A percentile compares a stretch with the other conserved stretches of the same genome.
Conservation (phyloP, 2,888 invertebrate genomes). For the Pristionchus fissidentatus region DNA sequence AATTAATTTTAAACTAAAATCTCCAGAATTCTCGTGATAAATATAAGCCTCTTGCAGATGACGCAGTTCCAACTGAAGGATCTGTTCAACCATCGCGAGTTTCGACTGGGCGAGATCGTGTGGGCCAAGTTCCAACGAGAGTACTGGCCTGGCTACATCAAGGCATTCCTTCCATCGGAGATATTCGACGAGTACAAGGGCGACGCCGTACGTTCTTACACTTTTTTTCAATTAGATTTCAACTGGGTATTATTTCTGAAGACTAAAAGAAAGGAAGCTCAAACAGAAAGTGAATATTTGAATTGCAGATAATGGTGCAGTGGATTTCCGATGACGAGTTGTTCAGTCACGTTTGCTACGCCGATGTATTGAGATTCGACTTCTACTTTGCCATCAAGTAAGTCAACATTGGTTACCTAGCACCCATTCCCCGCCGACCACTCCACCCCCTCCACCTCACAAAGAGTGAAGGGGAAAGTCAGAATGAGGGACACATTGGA, state of each 20-base stretch:
- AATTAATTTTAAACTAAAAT: background rate
- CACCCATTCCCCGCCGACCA: background rate
- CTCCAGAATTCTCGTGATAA: background rate
- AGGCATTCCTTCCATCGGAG: background rate
- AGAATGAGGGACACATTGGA: too few species aligned
- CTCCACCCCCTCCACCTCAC: too few species aligned
- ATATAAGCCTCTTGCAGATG: background rate
- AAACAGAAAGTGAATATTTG: background rate
- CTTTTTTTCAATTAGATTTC: background rate
- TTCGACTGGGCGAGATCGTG: constrained; percentile 26
- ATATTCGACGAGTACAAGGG: background rate
- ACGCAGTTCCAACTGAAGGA: background rate
- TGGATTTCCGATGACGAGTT: background rate
- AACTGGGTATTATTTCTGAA: background rate
- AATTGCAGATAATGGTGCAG: constrained; percentile 14
- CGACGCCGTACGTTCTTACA: constrained; percentile 25
- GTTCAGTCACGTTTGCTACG: constrained; percentile 19
- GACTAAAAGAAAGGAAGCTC: background rate
- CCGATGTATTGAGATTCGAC: constrained; percentile 41
- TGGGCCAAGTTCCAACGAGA: constrained; percentile 29
- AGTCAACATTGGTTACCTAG: too few species aligned
- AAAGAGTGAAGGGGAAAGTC: too few species aligned
- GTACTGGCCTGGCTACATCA: constrained; percentile 42
- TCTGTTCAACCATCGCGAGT: constrained; percentile 42
- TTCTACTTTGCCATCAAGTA: background rate